Conservation (phyloP, 2,797 vertebrate genomes). For the Syndactyla subalaris region DNA sequence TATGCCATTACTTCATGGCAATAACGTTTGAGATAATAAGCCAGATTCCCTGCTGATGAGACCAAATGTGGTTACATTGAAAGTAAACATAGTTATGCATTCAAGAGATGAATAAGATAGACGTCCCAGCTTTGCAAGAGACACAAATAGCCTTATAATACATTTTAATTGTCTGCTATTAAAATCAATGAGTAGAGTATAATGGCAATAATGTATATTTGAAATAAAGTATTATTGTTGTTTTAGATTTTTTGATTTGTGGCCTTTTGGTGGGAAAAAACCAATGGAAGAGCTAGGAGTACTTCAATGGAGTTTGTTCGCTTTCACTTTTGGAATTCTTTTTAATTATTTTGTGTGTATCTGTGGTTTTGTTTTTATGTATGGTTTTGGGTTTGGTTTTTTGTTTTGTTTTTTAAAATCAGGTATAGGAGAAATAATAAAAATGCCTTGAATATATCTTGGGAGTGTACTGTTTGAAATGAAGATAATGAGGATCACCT, state of each 20-base stretch:
- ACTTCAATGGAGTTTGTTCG: not conserved
- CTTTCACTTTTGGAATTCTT: not conserved
- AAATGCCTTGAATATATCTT: not conserved
- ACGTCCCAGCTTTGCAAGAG: not conserved
- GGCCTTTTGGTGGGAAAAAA: not conserved
- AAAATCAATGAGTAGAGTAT: not conserved
- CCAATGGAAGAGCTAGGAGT: not conserved
- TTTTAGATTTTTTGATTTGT: not conserved
- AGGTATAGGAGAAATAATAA: not conserved
- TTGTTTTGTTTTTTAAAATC: not conserved
- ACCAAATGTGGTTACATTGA: not conserved
- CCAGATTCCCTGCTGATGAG: conserved; percentile 4
- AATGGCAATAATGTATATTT: not conserved
- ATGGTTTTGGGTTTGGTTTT: too few relatives aligned
- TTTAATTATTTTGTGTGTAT: not conserved
- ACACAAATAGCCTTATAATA: not conserved
- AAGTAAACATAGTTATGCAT: not conserved
- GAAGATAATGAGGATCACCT: not conserved
- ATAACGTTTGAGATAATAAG: conserved; percentile 9
- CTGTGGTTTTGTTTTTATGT: not conserved
- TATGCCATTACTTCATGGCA: not conserved
- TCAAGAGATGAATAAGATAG: not conserved
- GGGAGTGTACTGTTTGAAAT: not conserved
- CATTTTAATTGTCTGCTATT: not conserved
- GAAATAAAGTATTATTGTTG: not conserved